Base-by-base conservation (phyloP, 2,888 invertebrate genomes). In the Homarus gammarus region DNA sequence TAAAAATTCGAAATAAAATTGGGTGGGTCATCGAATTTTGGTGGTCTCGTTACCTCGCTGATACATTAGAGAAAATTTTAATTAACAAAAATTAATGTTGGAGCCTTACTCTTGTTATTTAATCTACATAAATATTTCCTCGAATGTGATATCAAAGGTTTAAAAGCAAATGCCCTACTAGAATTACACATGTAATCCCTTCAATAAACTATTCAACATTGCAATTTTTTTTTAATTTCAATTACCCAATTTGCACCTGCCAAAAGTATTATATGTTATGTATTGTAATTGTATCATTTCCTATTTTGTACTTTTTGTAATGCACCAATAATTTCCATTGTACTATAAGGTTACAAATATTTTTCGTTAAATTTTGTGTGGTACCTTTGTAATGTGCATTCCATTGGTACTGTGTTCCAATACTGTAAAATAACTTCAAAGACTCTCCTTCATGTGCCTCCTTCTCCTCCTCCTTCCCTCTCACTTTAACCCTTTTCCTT, bases 1-100 rank as follows among this genome's bases (percentile, higher is more conserved):
- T 12, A 44, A 44, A 44, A 44, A 44, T 8, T 44, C 22, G 12
- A 3, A 56, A 56, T 22, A 56, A 56, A 56, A 56, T 56, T 10
- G n/a, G n/a, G n/a, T 44, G 44, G n/a, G 27, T 27, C 64, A 64
- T 64, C 64, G 27, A 64, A 64, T 64, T n/a, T 64, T 27, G 27
- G 27, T 64, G 10, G 27, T 64, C 64, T 64, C 64, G 18, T 64
- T 64, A 27, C 27, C n/a, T 64, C 2, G 61, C 27, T 8, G n/a
- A 64, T 27, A 64, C 10, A 64, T 64, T 64, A 64, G 27, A 64
- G 64, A 22, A 64, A 64, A 64, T 27, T 27, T 64, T 27, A 27
- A 64, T 27, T 64, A 27, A 64, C n/a, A n/a, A 64, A 56, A 64
- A 64, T 64, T 64, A 64, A 64, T 64, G 64, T 10, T 27, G 64